Conservation (phyloP, 2,113 vertebrate genomes). For the Formicarius rufipectus region DNA sequence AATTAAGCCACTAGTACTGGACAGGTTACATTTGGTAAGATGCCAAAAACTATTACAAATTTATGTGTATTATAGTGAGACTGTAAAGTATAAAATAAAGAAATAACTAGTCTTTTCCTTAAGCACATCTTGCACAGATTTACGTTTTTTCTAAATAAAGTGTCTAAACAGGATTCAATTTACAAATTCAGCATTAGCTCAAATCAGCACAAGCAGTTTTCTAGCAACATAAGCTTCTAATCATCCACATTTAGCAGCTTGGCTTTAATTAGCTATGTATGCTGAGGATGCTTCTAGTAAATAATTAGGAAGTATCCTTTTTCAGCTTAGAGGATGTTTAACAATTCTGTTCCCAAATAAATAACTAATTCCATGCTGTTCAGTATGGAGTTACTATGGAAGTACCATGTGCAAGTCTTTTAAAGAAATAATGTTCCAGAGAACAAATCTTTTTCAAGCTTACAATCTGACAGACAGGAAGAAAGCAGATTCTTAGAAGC, state of each 20-base stretch:
- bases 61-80: background rate
- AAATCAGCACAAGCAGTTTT: conserved; percentile 21
- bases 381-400: background rate
- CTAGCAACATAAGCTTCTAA: conserved; percentile 44
- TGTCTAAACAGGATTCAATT: background rate
- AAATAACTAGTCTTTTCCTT: background rate
- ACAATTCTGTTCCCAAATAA: conserved; percentile 1
- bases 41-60: background rate
- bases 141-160: background rate
- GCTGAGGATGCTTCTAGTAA: conserved; percentile 32
- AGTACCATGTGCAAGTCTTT: background rate
- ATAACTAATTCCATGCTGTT: background rate
- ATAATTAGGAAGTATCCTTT: conserved; percentile 35
- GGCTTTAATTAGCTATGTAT: conserved; percentile 26
- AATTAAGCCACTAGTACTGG: background rate
- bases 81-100: background rate
- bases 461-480: background rate
- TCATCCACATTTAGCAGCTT: conserved; percentile 9
- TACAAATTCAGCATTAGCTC: background rate
- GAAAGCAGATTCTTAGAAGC: background rate
- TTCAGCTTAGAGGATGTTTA: background rate
- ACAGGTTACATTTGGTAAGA: background rate
- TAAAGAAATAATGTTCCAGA: background rate
- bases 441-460: background rate
- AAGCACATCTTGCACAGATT: background rate